phyloP scores from a whole-genome alignment of 2,113 vertebrate species.

The Periophthalmus modestus region DNA sequence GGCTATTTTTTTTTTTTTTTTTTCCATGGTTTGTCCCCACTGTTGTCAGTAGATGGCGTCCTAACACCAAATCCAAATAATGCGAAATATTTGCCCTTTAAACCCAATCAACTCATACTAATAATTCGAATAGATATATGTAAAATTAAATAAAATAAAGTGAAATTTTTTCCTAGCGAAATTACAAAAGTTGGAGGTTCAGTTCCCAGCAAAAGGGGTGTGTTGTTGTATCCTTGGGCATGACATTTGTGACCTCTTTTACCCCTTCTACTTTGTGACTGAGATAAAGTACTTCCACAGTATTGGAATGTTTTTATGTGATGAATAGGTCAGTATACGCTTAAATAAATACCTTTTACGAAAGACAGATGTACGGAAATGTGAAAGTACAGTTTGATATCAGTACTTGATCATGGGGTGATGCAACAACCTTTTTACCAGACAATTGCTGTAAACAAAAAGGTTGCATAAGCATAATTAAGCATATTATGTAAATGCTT shows the following conservation, averaged over 20 bases:
- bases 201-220: not conserved
- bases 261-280: not conserved
- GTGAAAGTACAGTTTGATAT: not conserved
- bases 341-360: not conserved
- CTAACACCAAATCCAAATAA: too few species aligned
- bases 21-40: too few species aligned
- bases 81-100: too few species aligned
- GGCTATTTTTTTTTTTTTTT: too few species aligned
- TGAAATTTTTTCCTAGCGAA: not conserved
- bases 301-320: too few species aligned
- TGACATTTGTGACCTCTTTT: not conserved
- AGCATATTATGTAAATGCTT: conserved; percentile 49
- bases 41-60: too few species aligned
- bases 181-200: not conserved
- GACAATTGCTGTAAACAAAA: conserved; percentile 4
- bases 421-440: not conserved
- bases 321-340: too few species aligned
- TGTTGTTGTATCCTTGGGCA: not conserved
- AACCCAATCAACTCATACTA: not conserved
- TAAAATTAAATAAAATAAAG: not conserved
- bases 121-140: not conserved
- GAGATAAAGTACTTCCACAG: not conserved
- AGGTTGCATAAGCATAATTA: conserved; percentile 36
- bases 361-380: not conserved
- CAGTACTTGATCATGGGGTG: not conserved